These are phyloP conservation scores for Parnassius orleans DNA, from an alignment of 2,888 invertebrate species.

Conservation along the genomic window DNA sequence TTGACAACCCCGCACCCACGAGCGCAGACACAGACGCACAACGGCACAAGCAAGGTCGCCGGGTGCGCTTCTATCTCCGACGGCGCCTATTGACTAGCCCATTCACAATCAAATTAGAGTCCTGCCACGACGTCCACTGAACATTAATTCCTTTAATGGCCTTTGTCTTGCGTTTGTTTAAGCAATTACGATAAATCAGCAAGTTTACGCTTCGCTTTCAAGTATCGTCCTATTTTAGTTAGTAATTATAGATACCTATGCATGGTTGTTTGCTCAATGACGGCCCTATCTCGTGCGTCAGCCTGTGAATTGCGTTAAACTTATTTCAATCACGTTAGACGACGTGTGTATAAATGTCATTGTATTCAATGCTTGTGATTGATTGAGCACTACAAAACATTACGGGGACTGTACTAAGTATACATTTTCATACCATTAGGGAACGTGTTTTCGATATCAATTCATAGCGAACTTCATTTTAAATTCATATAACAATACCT, in stretches of 20 bases:
- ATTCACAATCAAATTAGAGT: constrained; percentile 45
- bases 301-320: constrained; percentile 36
- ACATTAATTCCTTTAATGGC: constrained; percentile 42
- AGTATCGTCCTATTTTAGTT: constrained; percentile 59
- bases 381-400: constrained; percentile 13
- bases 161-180: constrained; percentile 44
- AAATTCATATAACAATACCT: too few relatives aligned
- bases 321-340: constrained; percentile 49
- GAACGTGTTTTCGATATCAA: constrained; percentile 7
- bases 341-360: constrained; percentile 26
- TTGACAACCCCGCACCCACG: constrained; percentile 35
- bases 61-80: constrained; percentile 65
- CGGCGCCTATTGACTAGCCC: constrained; percentile 50
- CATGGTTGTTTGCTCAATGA: constrained; percentile 54
- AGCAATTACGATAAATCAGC: constrained; percentile 53
- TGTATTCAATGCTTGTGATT: constrained; percentile 24
- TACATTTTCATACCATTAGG: constrained; percentile 16
- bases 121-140: constrained; percentile 45
- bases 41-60: constrained; percentile 67
- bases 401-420: constrained; percentile 15
- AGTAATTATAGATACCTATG: constrained; percentile 40
- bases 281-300: constrained; percentile 60
- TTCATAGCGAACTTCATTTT: not conserved
- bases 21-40: constrained; percentile 37
- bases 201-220: constrained; percentile 50